phyloP scores from a whole-genome alignment of 2,113 vertebrate species.

The Empidonax traillii region DNA sequence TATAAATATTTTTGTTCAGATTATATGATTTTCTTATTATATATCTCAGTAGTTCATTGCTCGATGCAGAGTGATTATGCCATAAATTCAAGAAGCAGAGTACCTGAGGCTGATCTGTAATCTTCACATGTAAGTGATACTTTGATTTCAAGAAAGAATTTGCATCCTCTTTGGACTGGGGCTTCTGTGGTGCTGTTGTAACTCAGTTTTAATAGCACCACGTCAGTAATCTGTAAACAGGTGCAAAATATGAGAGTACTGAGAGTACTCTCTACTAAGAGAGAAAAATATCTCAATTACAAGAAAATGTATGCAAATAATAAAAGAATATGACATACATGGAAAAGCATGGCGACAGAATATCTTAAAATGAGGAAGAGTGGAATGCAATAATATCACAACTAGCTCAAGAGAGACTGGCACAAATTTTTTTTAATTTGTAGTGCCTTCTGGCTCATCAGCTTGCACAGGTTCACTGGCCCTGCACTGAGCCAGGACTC shows the following conservation, averaged over 20 bases:
- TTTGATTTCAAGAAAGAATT: background rate
- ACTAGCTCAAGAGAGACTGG: background rate
- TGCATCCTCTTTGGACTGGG: background rate
- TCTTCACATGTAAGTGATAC: background rate
- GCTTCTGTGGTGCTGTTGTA: background rate
- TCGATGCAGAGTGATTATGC: background rate
- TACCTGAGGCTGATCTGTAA: background rate
- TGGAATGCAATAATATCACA: background rate
- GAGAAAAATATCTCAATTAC: background rate
- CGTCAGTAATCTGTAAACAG: background rate
- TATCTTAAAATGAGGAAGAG: background rate
- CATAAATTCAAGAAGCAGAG: background rate
- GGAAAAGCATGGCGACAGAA: background rate
- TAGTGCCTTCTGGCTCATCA: conserved; percentile 24
- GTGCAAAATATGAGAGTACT: background rate
- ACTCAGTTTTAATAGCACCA: background rate
- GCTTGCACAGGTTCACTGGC: background rate
- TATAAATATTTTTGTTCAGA: background rate
- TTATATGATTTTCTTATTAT: background rate
- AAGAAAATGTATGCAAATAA: background rate
- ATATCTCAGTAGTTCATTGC: background rate
- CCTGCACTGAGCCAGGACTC: background rate
- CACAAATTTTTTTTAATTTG: conserved; percentile 40
- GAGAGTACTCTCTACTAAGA: background rate
- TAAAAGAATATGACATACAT: background rate